Conservation (phyloP, 2,888 invertebrate species). For the Tribolium freemani region DNA sequence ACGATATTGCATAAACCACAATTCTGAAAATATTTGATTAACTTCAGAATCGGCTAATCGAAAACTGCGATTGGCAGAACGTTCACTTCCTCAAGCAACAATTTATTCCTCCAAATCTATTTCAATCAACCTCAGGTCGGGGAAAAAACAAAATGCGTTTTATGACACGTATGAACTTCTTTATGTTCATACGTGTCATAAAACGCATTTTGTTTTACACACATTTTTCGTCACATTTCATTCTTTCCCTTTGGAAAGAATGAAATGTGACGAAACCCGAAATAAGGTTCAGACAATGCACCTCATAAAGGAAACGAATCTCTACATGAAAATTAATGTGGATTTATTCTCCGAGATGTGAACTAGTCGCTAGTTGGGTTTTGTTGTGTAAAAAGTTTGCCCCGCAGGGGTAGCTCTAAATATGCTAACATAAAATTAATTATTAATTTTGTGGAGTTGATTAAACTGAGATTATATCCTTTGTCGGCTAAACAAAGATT, state of each 20-base stretch:
- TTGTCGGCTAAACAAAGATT: neutral
- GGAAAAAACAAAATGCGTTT: conserved; percentile 11
- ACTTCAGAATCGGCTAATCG: conserved; percentile 1
- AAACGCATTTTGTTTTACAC: too few relatives aligned
- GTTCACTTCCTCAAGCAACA: conserved; percentile 4
- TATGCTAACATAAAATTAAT: neutral
- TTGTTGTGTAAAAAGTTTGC: too few relatives aligned
- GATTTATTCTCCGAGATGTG: neutral
- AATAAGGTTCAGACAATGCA: conserved; percentile 3
- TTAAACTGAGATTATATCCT: neutral
- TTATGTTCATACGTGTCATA: too few relatives aligned
- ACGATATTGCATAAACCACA: conserved; percentile 14
- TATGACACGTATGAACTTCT: conserved; percentile 19
- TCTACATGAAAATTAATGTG: conserved; percentile 18
- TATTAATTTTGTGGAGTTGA: neutral
- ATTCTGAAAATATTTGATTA: conserved; percentile 24
- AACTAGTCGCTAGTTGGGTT: too few relatives aligned
- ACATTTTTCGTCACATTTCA: too few relatives aligned
- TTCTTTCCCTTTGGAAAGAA: too few relatives aligned
- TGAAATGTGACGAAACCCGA: conserved; percentile 12
- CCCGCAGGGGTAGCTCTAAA: neutral
- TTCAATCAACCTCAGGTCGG: conserved; percentile 1
- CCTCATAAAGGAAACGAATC: conserved; percentile 15
- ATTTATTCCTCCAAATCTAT: neutral
- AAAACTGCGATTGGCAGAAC: conserved; percentile 19